Evolutionary conservation across 2,113 vertebrate genomes (phyloP).

Genomic region (Atlantisia rogersi): DNA sequence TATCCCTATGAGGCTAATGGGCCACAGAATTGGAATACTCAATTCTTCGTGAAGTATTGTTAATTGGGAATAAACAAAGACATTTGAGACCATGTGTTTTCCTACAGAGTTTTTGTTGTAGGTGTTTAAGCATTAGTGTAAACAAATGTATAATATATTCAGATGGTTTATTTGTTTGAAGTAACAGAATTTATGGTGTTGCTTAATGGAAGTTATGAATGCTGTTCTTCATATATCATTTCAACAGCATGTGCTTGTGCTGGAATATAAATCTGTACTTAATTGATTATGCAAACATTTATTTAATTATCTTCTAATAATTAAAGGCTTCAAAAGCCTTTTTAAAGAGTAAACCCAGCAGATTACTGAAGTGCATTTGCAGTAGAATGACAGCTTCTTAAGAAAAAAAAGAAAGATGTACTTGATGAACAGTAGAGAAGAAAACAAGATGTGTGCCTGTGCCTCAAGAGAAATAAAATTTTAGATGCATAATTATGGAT

Average conservation of each 20-base stretch:
- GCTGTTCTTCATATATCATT: background rate
- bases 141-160: background rate
- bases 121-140: background rate
- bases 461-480: background rate
- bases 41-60: background rate
- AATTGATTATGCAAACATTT: background rate
- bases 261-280: background rate
- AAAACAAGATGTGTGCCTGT: background rate
- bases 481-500: background rate
- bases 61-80: background rate
- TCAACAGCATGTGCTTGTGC: background rate
- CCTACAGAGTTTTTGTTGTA: background rate
- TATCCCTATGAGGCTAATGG: background rate
- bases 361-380: background rate
- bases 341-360: background rate
- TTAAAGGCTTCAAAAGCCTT: background rate
- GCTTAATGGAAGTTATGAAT: background rate
- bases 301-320: background rate
- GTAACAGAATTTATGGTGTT: background rate
- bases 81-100: background rate
- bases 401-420: background rate
- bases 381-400: background rate
- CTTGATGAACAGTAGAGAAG: background rate
- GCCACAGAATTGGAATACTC: background rate
- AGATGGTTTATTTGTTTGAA: background rate